These are phyloP conservation scores for Drosophila seguyi DNA, from an alignment of 1,140 invertebrate genomes.

Conservation along the genomic window DNA sequence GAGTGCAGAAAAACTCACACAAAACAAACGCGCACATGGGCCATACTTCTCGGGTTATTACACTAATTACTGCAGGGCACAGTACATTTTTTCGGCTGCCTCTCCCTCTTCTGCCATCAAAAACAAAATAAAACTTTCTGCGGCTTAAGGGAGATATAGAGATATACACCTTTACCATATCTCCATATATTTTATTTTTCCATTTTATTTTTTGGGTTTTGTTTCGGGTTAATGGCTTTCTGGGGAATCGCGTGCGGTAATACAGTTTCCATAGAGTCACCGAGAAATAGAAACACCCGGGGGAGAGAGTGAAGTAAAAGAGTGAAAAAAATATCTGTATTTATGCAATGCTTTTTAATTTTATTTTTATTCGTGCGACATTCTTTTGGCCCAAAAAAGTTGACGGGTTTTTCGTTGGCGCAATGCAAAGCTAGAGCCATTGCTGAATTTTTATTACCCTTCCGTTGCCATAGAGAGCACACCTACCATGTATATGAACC, in stretches of 20 bases:
- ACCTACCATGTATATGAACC: conserved; percentile 32
- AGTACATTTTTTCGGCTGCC: conserved; percentile 15
- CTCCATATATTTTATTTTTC: conserved; percentile 13
- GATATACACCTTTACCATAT: conserved; percentile 46
- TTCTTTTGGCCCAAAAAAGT: conserved; percentile 54
- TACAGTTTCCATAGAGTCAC: conserved; percentile 67
- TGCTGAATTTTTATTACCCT: conserved; percentile 81
- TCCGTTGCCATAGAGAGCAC: conserved; percentile 57
- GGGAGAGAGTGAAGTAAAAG: conserved; percentile 25
- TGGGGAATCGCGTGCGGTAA: conserved; percentile 78
- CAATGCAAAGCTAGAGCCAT: conserved; percentile 66
- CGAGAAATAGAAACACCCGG: conserved; percentile 12
- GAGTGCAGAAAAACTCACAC: neutral
- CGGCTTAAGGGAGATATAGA: conserved; percentile 53
- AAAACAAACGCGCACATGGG: conserved; percentile 18
- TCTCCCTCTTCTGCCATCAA: neutral
- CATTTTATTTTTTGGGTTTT: conserved; percentile 31
- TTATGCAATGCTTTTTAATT: conserved; percentile 69
- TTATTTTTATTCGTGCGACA: conserved; percentile 77
- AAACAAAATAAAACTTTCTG: conserved; percentile 62
- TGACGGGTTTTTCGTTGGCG: conserved; percentile 11
- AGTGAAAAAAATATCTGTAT: conserved; percentile 42
- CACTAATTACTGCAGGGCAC: conserved; percentile 72
- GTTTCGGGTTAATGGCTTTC: conserved; percentile 75
- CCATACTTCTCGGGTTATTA: conserved; percentile 74